A percentile compares a stretch with the other conserved stretches of the same genome.
These are phyloP conservation scores for Lithophane socia DNA, from an alignment of 2,888 invertebrate genomes.

Conservation along the genomic window DNA sequence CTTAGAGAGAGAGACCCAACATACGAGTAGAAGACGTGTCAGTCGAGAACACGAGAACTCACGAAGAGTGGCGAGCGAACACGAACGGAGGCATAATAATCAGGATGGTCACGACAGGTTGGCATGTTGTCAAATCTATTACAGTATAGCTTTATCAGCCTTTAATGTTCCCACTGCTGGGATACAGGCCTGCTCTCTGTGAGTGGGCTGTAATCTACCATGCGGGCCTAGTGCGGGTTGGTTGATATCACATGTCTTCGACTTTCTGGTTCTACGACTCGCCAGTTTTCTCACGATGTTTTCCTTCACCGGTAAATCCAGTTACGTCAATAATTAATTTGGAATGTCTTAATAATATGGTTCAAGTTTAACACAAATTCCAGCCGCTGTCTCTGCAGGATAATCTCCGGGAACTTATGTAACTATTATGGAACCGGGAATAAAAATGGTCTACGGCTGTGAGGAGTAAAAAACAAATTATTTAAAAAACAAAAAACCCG, in stretches of 20 bases:
- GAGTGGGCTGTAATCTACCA: background rate
- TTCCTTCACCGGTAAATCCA: background rate
- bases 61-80: slow-evolving; percentile 30
- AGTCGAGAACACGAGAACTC: slow-evolving; percentile 35
- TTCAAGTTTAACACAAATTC: too few species aligned
- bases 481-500: too few species aligned
- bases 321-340: background rate
- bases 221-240: too few species aligned
- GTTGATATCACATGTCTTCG: background rate
- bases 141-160: background rate
- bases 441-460: background rate
- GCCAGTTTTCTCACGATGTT: background rate
- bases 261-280: background rate
- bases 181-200: background rate
- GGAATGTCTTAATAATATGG: background rate
- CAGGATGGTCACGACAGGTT: slow-evolving; percentile 35
- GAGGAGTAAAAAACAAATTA: too few species aligned
- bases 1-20: slow-evolving; percentile 27
- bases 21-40: slow-evolving; percentile 13
- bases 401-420: background rate
- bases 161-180: background rate
- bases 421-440: background rate
- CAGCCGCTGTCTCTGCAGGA: background rate
- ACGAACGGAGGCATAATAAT: slow-evolving; percentile 28
- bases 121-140: slow-evolving; percentile 15